Conservation (phyloP, 1,140 invertebrate genomes). For the Hypsibius dujardini region DNA sequence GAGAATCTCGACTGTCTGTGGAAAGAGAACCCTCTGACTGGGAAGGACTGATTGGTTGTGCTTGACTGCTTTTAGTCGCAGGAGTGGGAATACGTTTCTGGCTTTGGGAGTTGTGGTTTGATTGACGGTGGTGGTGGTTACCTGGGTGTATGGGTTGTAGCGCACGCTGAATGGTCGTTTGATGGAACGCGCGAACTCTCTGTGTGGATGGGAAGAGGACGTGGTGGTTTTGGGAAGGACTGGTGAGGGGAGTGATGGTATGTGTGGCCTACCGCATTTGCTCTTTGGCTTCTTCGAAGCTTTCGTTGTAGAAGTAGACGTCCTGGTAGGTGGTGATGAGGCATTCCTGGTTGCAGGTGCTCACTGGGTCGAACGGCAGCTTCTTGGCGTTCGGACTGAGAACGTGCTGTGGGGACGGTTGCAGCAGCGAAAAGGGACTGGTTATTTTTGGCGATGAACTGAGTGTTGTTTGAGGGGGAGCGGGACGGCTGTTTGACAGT, state of each 20-base stretch:
- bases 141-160: conserved; percentile 96
- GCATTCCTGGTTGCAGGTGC: conserved; percentile 78
- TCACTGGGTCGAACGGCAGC: conserved; percentile 68
- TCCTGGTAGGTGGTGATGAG: conserved; percentile 95
- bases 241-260: no score
- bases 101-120: no score
- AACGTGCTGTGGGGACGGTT: conserved; percentile 32
- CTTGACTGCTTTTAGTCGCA: no score
- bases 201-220: no score
- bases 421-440: background rate
- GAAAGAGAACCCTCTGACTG: no score
- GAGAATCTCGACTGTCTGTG: conserved; percentile 85
- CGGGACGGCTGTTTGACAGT: no score
- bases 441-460: no score
- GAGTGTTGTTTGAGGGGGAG: no score
- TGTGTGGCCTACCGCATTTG: conserved; percentile 75
- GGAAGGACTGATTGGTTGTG: no score
- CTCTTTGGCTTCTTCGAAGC: conserved; percentile 94
- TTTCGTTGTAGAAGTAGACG: conserved; percentile 89
- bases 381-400: conserved; percentile 39
- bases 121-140: no score
- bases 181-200: conserved; percentile 76
- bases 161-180: conserved; percentile 84
- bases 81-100: no score
- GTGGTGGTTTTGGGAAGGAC: conserved; percentile 7